These are phyloP conservation scores for Papilio machaon DNA, from an alignment of 1,140 invertebrate genomes.

Conservation along the genomic window DNA sequence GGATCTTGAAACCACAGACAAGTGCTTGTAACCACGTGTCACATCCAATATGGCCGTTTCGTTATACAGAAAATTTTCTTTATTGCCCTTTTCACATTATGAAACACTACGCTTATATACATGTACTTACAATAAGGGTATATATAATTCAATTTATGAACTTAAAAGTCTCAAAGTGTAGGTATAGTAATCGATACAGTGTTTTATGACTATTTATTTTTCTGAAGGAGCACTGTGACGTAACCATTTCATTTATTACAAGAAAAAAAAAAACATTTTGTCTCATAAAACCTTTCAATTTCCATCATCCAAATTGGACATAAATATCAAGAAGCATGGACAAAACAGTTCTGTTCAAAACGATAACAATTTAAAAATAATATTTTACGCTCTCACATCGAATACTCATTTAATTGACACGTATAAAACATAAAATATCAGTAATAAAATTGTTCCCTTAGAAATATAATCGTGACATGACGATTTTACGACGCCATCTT, in stretches of 20 bases:
- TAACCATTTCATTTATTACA: background rate
- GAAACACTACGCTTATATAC: conserved; percentile 5
- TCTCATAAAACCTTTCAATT: background rate
- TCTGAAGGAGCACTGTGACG: background rate
- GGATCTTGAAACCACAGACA: conserved; percentile 14
- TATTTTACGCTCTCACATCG: conserved; percentile 23
- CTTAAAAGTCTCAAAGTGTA: background rate
- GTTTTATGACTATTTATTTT: background rate
- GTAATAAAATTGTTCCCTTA: conserved; percentile 34
- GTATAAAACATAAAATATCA: conserved; percentile 39
- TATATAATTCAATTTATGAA: background rate
- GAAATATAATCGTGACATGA: conserved; percentile 31
- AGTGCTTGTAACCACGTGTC: conserved; percentile 39
- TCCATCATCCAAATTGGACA: background rate
- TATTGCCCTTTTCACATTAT: conserved; percentile 28
- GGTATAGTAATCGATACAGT: background rate
- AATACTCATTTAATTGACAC: conserved; percentile 38
- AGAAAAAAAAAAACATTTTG: background rate
- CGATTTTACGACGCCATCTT: conserved; percentile 38
- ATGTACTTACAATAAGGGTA: background rate
- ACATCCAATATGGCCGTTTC: conserved; percentile 36
- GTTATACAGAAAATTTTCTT: conserved; percentile 30
- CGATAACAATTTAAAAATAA: background rate
- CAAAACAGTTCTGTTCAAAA: background rate
- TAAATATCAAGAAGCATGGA: background rate